Evolutionary conservation across 2,888 invertebrate genomes (phyloP).

Genomic region (Myathropa florea): DNA sequence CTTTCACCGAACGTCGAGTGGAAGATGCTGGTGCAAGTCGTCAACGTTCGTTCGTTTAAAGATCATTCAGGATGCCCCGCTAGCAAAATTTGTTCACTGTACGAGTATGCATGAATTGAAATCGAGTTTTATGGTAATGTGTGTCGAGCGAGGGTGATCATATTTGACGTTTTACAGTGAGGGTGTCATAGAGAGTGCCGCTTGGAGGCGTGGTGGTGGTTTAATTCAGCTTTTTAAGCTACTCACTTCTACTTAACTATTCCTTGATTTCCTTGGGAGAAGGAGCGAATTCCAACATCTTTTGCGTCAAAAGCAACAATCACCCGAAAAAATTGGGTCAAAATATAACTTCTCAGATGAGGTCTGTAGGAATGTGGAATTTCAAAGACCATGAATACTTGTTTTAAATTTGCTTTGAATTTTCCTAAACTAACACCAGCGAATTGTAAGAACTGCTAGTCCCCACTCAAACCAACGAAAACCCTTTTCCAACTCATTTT

Average conservation of each 20-base stretch:
- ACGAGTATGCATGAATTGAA: conserved; percentile 50
- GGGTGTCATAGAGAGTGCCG: background rate
- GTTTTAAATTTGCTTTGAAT: too few relatives aligned
- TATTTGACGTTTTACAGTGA: conserved; percentile 33
- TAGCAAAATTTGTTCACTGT: conserved; percentile 62
- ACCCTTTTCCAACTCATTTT: background rate
- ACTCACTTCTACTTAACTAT: too few relatives aligned
- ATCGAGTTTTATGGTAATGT: conserved; percentile 56
- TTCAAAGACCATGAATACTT: too few relatives aligned
- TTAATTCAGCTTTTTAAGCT: background rate
- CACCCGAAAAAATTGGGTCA: too few relatives aligned
- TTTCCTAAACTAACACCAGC: too few relatives aligned
- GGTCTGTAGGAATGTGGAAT: too few relatives aligned
- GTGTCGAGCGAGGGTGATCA: conserved; percentile 31
- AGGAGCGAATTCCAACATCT: too few relatives aligned
- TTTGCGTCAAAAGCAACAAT: too few relatives aligned
- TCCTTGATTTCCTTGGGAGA: too few relatives aligned
- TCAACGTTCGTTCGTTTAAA: conserved; percentile 52
- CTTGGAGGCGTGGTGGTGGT: background rate
- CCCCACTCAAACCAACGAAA: background rate
- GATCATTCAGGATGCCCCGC: conserved; percentile 67
- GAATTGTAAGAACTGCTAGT: too few relatives aligned
- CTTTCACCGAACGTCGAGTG: background rate
- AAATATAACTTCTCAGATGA: too few relatives aligned
- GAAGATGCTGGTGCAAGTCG: conserved; percentile 7